Evolutionary conservation across 1,140 invertebrate genomes (phyloP), one percentile per base, ranked within the genome.

Genomic region (Tenebrio molitor): DNA sequence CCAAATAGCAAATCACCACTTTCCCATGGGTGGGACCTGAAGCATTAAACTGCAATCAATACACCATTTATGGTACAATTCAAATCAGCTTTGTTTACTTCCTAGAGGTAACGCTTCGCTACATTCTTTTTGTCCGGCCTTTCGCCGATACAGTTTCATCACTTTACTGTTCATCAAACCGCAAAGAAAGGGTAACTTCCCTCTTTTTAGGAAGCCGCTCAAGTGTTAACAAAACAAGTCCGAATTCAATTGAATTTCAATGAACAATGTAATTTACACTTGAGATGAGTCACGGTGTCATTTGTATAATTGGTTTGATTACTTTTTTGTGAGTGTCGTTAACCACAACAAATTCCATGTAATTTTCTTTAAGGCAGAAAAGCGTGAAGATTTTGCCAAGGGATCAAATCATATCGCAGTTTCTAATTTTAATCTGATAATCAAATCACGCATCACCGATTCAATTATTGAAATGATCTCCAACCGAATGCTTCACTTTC

Each of bases 1-100:
- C 91, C 10, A 93, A 85, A 78, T 95, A 95, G 81, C 93, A 95
- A 10, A 92, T 91, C 0, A 94, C 91, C 12, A 89, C 86, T 82
- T 90, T 91, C 25, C 87, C 84, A 79, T 89, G 87, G 29, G 73
- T 64, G 3, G 86, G 86, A 72, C 85, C 86, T 87, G 44, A 50
- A 73, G 74, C 46, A 46, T 6, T 5, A 67, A 33, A 44, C n/a
- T n/a, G 3, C 7, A 44, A 44, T 14, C n/a, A 44, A 12, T 44
- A n/a, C n/a, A 44, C 29, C 29, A 33, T 33, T 33, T 33, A 33
- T 33, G 29, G 29, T n/a, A n/a, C 25, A 8, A 50, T 50, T 50
- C 10, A 17, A 50, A 21, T 50, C 23, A 29, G 21, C 19, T 58
- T 58, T 29, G 21, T 58, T 29, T 15, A 14, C 50, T 58, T 58